Percentiles rank a stretch among this genome's conserved stretches.
phyloP scores from a whole-genome alignment of 2,888 invertebrate genomes.

The Diogma glabrata region DNA sequence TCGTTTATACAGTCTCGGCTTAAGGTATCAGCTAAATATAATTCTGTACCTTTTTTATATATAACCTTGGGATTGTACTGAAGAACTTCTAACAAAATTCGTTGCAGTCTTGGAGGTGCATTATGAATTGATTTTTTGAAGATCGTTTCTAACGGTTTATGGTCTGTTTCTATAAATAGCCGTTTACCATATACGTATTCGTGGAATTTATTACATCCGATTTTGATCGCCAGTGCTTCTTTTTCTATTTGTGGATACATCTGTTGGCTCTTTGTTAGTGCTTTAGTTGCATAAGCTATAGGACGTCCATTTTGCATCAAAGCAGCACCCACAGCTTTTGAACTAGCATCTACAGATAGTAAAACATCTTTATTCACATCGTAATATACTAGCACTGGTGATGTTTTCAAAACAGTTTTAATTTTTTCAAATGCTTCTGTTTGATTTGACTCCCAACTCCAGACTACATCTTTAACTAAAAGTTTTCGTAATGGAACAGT shows the following conservation, averaged over 20 bases:
- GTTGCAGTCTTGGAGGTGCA: no score
- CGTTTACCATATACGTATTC: no score
- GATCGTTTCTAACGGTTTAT: no score
- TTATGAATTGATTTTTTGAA: no score
- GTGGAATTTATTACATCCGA: no score
- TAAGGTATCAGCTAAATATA: no score
- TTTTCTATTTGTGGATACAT: constrained; percentile 25
- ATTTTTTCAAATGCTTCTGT: constrained; percentile 14
- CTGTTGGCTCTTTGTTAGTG: background rate
- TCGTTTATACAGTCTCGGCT: no score
- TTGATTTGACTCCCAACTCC: constrained; percentile 16
- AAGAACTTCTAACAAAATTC: no score
- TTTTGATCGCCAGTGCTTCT: constrained; percentile 22
- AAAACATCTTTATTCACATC: constrained; percentile 14
- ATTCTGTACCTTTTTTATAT: no score
- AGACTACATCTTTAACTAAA: constrained; percentile 15
- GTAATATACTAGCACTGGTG: constrained; percentile 17
- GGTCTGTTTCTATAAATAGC: no score
- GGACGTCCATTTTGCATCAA: background rate
- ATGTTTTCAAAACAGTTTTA: constrained; percentile 15
- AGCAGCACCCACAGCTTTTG: constrained; percentile 14
- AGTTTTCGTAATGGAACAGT: constrained; percentile 14
- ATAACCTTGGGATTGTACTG: no score
- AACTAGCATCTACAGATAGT: constrained; percentile 22
- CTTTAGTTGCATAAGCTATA: background rate